Conservation (phyloP, 92 coral and sea anemone genomes). For the Blastomussa wellsi region DNA sequence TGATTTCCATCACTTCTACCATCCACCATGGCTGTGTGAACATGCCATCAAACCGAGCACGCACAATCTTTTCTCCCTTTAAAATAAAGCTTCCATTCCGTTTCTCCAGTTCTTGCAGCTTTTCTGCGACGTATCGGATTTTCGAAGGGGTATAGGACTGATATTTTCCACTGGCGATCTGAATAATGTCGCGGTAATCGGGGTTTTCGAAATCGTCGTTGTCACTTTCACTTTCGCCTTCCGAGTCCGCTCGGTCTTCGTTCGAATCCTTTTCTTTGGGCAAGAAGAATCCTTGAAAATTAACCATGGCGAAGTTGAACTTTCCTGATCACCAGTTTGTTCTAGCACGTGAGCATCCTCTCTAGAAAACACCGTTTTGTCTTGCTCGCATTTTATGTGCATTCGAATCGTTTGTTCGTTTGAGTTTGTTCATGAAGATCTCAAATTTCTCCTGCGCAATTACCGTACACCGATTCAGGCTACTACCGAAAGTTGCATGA, state of each 20-base stretch:
- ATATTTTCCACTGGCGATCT: slow-evolving; percentile 34
- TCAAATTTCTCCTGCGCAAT: not conserved
- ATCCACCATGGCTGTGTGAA: slow-evolving; percentile 57
- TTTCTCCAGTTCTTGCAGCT: slow-evolving; percentile 19
- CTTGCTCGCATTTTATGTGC: too few species aligned
- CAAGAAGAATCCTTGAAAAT: slow-evolving; percentile 42
- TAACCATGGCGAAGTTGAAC: slow-evolving; percentile 6
- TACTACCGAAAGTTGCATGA: too few species aligned
- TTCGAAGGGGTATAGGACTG: slow-evolving; percentile 36
- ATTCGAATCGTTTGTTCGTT: not conserved
- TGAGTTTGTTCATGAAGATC: too few species aligned
- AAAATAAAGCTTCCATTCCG: not conserved
- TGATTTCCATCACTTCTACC: slow-evolving; percentile 17
- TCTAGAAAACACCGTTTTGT: not conserved
- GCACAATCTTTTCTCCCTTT: slow-evolving; percentile 26
- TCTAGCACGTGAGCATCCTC: not conserved
- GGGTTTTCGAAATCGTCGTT: slow-evolving; percentile 60
- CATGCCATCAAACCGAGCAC: slow-evolving; percentile 55
- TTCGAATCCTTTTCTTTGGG: slow-evolving; percentile 16
- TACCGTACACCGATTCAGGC: too few species aligned
- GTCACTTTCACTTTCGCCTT: slow-evolving; percentile 49
- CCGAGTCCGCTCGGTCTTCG: slow-evolving; percentile 38
- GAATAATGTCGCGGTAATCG: slow-evolving; percentile 46
- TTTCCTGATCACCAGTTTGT: not conserved
- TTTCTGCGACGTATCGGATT: slow-evolving; percentile 19